Base-by-base conservation (phyloP, 1,140 invertebrate genomes). In the Mercenaria mercenaria region DNA sequence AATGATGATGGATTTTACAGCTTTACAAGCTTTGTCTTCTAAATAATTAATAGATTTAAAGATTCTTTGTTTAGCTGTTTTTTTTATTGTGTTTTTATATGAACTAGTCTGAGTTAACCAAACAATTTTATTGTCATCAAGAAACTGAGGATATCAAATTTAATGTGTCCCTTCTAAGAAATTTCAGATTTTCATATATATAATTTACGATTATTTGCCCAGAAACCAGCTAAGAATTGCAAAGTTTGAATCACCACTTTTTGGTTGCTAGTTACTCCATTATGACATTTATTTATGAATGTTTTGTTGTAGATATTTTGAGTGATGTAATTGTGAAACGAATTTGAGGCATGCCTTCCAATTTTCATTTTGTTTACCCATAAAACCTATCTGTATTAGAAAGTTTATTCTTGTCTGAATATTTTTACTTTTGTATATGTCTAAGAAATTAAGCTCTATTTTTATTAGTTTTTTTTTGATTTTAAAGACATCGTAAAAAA, bases 121-220 rank as follows among this genome's bases (percentile, higher is more conserved):
- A 47, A 47, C 15, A 29, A 72, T 72, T n/a, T 72, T 41, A 72
- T 72, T 72, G 67, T 39, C 34, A 18, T 11, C 18, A 72, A 72
- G 67, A 37, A 67, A 13, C 34, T 26, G 29, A 39, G 37, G 39
- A 39, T 20, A 64, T 37, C 20, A 34, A 52, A n/a, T 79, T 79
- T 77, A 77, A 77, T 79, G 76, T 79, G 76, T 79, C 76, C 76
- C 47, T 37, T 50, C 29, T 79, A 79, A 52, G 76, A 79, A 79
- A 79, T 79, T 79, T 79, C 76, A 37, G 32, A 37, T 79, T 79
- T 79, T 79, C 43, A 52, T 79, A 79, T 59, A 79, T 52, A n/a
- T n/a, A n/a, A n/a, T n/a, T 79, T 52, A 39, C n/a, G 47, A 52
- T 79, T 59, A 79, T 79, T 79, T 52, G 76, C 56, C 76, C 76